Evolutionary conservation across 30 jellyfish, hydroid and myxozoan genomes (phyloP), one percentile per base, ranked within the genome.

Genomic region (Cassiopea xamachana): DNA sequence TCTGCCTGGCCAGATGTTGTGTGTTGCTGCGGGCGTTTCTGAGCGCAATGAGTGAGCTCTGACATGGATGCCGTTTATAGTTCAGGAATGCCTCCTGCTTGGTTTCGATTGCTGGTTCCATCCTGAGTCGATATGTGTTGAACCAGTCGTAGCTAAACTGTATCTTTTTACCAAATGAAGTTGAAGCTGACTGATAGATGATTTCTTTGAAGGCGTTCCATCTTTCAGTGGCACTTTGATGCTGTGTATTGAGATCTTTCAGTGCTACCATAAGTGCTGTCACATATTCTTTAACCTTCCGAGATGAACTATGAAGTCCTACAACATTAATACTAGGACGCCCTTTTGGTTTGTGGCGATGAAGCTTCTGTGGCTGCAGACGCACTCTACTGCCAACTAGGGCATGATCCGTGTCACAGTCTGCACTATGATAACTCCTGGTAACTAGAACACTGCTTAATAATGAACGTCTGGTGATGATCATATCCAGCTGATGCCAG

Each of bases 401-500:
- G 15, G 82, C 2, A 55, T 8, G 19, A 60, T 75, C 83, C 6
- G 92, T n/a, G 80, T 86, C 91, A 82, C 92, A 73, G 18, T 74
- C 92, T 2, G 93, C 92, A 84, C 92, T 84, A 43, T 84, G 92
- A 44, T 71, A 84, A 17, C 70, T 68, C 78, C 93, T 91, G 1
- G 68, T 49, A 80, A 8, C 13, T 12, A n/a, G 83, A 14, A 71
- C 46, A 10, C 45, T 7, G 49, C 19, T 48, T 8, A 69, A 69
- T 0, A 1, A 6, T 1, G 4, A 8, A 12, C 69, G 44, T 72
- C 94, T n/a, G 74, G 76, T 27, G 48, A 85, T 17, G 44, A 72
- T 39, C 14, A 70, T 9, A 27, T 87, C 94, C 69, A 87, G 83
- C n/a, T 87, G 94, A 55, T 76, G 94, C 92, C 90, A 87, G 73